These are phyloP conservation scores for Machimus atricapillus DNA, from an alignment of 2,888 invertebrate species.

Conservation along the genomic window DNA sequence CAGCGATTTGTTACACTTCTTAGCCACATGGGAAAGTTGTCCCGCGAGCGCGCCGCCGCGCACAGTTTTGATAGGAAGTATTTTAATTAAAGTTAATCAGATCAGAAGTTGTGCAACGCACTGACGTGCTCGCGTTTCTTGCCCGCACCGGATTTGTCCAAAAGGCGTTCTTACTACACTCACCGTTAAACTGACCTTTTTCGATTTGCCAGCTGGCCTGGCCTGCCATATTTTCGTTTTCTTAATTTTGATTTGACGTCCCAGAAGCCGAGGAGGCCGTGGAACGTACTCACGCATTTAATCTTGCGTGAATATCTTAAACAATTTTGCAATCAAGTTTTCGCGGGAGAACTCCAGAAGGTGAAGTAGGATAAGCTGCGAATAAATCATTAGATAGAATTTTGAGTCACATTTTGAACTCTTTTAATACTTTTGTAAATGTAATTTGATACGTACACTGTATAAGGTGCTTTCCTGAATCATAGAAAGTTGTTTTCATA, in stretches of 20 bases:
- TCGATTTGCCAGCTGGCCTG: not conserved
- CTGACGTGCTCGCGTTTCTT: conserved; percentile 8
- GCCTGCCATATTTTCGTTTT: not conserved
- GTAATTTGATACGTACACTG: no score
- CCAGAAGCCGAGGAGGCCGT: not conserved
- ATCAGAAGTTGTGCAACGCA: conserved; percentile 12
- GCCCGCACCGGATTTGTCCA: not conserved
- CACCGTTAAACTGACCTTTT: not conserved
- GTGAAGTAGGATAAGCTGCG: not conserved
- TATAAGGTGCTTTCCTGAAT: no score
- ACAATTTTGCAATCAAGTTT: not conserved
- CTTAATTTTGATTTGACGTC: not conserved
- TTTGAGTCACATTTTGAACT: not conserved
- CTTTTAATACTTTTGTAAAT: no score
- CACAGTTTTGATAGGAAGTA: conserved; percentile 10
- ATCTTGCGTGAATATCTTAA: not conserved
- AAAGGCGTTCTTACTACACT: not conserved
- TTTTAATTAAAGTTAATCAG: conserved; percentile 34
- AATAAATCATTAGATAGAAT: not conserved
- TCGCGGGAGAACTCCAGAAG: not conserved
- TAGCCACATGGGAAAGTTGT: conserved; percentile 38
- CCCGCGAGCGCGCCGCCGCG: not conserved
- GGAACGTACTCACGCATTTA: not conserved
- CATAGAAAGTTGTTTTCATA: no score
- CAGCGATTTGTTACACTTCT: conserved; percentile 35